A percentile compares a stretch with the other conserved stretches of the same genome.
Evolutionary conservation across 2,797 vertebrate species (phyloP).

Genomic region (Macroramphosus scolopax): DNA sequence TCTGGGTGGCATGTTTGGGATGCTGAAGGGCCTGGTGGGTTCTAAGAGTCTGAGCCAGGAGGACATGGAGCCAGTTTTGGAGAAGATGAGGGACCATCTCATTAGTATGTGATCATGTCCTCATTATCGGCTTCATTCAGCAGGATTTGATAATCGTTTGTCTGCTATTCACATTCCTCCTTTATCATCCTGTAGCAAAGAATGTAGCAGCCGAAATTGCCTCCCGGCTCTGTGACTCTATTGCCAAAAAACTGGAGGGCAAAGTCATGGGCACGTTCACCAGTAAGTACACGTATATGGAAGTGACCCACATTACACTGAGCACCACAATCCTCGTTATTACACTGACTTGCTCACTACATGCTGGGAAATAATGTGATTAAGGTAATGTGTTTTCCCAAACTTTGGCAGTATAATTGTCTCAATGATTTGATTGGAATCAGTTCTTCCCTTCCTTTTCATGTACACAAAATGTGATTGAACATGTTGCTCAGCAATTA

Average conservation of each 20-base stretch:
- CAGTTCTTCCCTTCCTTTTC: too few relatives aligned
- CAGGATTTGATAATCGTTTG: neutral
- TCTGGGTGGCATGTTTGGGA: slow-evolving; percentile 96
- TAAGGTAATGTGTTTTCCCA: too few relatives aligned
- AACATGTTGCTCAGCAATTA: too few relatives aligned
- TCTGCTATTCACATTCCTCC: neutral
- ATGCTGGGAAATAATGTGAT: too few relatives aligned
- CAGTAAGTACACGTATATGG: slow-evolving; percentile 80
- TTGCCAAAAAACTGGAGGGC: slow-evolving; percentile 96
- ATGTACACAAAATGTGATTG: too few relatives aligned
- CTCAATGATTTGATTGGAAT: too few relatives aligned
- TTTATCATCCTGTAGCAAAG: slow-evolving; percentile 80
- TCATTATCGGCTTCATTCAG: neutral
- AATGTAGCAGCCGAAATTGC: slow-evolving; percentile 97
- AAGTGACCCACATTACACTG: too few relatives aligned
- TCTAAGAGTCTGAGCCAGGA: slow-evolving; percentile 90
- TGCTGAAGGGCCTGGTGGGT: slow-evolving; percentile 96
- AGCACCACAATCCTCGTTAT: too few relatives aligned
- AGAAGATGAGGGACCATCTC: slow-evolving; percentile 97
- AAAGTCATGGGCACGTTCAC: slow-evolving; percentile 99
- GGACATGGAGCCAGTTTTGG: slow-evolving; percentile 94
- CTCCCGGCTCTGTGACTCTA: slow-evolving; percentile 91
- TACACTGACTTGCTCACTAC: too few relatives aligned
- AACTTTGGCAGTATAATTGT: too few relatives aligned
- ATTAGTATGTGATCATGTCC: slow-evolving; percentile 76